Conservation (phyloP, 2,888 invertebrate species). For the Hedychridium roseum region DNA sequence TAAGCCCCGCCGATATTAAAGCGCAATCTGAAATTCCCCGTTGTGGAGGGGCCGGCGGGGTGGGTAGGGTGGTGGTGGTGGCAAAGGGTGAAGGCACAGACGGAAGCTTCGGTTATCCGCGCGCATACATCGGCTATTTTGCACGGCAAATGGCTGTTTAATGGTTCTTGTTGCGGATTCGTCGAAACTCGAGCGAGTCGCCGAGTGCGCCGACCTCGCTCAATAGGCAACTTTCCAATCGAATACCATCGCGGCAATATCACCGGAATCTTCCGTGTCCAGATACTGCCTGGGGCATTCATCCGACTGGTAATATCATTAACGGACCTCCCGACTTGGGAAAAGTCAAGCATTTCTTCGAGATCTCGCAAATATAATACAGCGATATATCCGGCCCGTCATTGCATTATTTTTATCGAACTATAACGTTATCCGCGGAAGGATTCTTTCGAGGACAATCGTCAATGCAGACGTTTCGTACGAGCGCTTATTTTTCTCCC, state of each 20-base stretch:
- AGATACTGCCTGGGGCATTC: no score
- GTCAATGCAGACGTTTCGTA: no score
- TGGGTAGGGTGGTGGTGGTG: background rate
- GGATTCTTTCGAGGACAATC: no score
- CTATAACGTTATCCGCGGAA: no score
- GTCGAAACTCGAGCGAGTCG: slow-evolving; percentile 15
- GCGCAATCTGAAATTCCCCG: slow-evolving; percentile 44
- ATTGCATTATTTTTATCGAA: no score
- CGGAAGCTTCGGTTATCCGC: slow-evolving; percentile 27
- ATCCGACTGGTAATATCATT: no score
- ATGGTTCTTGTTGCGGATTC: slow-evolving; percentile 32
- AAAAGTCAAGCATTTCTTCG: no score
- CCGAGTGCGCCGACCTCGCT: background rate
- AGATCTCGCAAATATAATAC: no score
- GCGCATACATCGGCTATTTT: slow-evolving; percentile 33
- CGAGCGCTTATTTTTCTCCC: no score
- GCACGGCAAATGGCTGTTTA: slow-evolving; percentile 38
- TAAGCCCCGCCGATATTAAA: slow-evolving; percentile 51
- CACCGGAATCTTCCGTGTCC: no score
- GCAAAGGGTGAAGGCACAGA: background rate
- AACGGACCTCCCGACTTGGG: no score
- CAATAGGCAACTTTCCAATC: slow-evolving; percentile 1
- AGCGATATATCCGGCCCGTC: no score
- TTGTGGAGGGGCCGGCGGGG: slow-evolving; percentile 14
- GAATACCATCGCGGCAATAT: background rate